These are phyloP conservation scores for Neopelma chrysocephalum DNA, from an alignment of 2,797 vertebrate genomes.

Conservation along the genomic window DNA sequence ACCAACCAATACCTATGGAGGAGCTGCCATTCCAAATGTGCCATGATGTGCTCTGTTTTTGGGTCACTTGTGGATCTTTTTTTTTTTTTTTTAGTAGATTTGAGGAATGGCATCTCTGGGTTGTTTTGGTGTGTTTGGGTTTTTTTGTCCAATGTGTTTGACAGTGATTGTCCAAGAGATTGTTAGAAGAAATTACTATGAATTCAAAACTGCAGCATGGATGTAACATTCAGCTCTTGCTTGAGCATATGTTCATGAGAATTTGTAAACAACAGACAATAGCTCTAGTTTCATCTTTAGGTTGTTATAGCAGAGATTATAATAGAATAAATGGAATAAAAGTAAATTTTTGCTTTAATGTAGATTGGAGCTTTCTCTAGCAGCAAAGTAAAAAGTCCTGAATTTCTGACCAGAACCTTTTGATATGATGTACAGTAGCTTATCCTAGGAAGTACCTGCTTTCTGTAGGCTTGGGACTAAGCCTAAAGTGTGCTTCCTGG, in stretches of 20 bases:
- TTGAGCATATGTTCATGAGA: neutral
- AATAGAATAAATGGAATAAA: neutral
- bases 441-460: neutral
- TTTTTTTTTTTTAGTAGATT: neutral
- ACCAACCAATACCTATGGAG: neutral
- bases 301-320: neutral
- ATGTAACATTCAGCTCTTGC: neutral
- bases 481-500: neutral
- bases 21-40: neutral
- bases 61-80: neutral
- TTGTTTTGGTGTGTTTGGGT: fast-evolving
- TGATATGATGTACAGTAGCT: neutral
- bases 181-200: neutral
- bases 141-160: neutral
- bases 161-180: neutral
- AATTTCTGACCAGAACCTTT: neutral
- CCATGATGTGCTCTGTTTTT: neutral
- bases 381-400: neutral
- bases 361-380: neutral
- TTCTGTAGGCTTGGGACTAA: neutral
- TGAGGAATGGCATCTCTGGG: neutral
- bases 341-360: neutral
- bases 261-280: neutral
- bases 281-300: neutral
- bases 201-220: neutral